Evolutionary conservation across 2,113 vertebrate genomes (phyloP).

Genomic region (Lampris incognitus): DNA sequence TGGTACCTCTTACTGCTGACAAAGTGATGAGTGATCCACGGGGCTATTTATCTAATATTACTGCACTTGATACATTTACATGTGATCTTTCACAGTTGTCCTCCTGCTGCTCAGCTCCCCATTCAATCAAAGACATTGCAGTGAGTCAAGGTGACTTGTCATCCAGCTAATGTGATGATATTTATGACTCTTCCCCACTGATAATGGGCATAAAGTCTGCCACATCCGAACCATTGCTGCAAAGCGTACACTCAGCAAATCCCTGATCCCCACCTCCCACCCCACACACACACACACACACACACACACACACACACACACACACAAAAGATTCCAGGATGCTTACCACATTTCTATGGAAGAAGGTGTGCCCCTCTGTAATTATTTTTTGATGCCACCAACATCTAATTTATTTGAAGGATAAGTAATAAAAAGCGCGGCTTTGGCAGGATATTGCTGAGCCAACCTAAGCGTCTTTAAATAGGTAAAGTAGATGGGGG

Average conservation of each 20-base stretch:
- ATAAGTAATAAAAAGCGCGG: slow-evolving; percentile 24
- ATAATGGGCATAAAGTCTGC: slow-evolving; percentile 32
- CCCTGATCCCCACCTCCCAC: slow-evolving; percentile 31
- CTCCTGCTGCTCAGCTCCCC: not conserved
- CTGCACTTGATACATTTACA: slow-evolving; percentile 54
- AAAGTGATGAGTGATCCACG: slow-evolving; percentile 37
- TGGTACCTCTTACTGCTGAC: slow-evolving; percentile 44
- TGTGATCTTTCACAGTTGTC: slow-evolving; percentile 45
- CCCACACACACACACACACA: no score
- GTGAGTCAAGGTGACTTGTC: slow-evolving; percentile 57
- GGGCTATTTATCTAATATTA: slow-evolving; percentile 64
- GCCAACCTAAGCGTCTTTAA: not conserved
- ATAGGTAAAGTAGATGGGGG: not conserved
- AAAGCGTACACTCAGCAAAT: slow-evolving; percentile 25
- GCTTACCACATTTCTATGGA: slow-evolving; percentile 13
- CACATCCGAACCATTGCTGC: slow-evolving; percentile 29
- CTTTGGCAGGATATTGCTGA: slow-evolving; percentile 12
- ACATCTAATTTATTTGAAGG: slow-evolving; percentile 36
- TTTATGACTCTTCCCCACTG: slow-evolving; percentile 48
- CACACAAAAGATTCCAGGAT: slow-evolving; percentile 14
- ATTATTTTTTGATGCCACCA: slow-evolving; percentile 40
- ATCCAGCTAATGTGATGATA: slow-evolving; percentile 13
- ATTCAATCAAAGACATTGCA: slow-evolving; percentile 39
- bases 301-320: no score
- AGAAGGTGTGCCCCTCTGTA: slow-evolving; percentile 10